Evolutionary conservation across 2,113 vertebrate species (phyloP), one percentile per base, ranked within the genome.

Genomic region (Apus apus): DNA sequence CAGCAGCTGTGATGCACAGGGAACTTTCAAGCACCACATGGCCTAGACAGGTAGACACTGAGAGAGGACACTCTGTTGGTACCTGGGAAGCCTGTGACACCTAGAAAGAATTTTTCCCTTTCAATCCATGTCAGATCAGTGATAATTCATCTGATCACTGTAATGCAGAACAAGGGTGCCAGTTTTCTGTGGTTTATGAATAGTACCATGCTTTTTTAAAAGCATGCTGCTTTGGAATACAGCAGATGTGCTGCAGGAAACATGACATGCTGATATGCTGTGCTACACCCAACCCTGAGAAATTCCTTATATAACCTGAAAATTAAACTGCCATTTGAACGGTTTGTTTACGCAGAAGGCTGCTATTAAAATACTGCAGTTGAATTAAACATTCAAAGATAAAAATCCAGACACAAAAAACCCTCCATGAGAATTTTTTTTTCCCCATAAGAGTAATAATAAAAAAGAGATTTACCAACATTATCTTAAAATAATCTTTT

Each of bases 101-200:
- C 68, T 25, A 68, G 45, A 61, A 79, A 66, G 53, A 14, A 36
- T 34, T 66, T 4, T 29, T 36, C 82, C 46, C 53, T 87, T 84
- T 68, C 88, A 65, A 51, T 19, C 54, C 1, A 0, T 58, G 58
- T 83, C 73, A 83, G 56, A 87, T 34, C 71, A 66, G 60, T 1
- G 34, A 93, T 78, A 90, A 95, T 61, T 92, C 85, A 89, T 46
- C 85, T 78, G 76, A 10, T 46, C 65, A 18, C 29, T 8, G 56
- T 50, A 78, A 81, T 2, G 76, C 27, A 75, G 66, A 56, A 62
- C 0, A 1, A 21, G n/a, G 40, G 27, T 75, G 80, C 68, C 68
- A 65, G 83, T 9, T 93, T 81, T 45, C 79, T 6, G 17, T 29
- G 72, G 38, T 48, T 81, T 50, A 21, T 9, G 60, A 84, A 54